These are phyloP conservation scores for Carduelis carduelis DNA, from an alignment of 2,797 vertebrate genomes.

Conservation along the genomic window DNA sequence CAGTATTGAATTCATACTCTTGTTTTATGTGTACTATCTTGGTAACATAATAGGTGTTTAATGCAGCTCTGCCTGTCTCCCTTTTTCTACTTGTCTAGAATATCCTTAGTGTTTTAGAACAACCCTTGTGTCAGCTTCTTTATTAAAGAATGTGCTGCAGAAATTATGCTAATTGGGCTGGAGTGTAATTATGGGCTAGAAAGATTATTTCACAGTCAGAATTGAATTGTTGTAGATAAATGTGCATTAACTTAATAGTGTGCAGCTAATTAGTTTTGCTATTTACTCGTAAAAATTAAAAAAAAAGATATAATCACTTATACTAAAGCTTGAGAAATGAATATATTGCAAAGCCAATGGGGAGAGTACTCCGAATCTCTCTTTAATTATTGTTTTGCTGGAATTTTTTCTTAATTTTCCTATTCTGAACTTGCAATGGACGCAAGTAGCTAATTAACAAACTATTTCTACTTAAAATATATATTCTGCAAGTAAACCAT, in stretches of 20 bases:
- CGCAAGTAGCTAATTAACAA: conserved; percentile 44
- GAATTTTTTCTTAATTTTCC: neutral
- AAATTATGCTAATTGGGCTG: conserved; percentile 77
- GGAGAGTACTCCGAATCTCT: neutral
- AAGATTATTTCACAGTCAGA: conserved; percentile 78
- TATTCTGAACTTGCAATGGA: conserved; percentile 21
- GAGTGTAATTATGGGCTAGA: conserved; percentile 78
- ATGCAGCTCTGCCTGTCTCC: neutral
- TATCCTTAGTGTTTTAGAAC: conserved; percentile 60
- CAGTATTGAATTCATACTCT: neutral
- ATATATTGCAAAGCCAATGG: neutral
- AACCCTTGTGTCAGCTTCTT: conserved; percentile 65
- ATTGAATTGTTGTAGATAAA: conserved; percentile 81
- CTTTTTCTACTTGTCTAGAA: conserved; percentile 30
- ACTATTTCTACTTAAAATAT: conserved; percentile 14
- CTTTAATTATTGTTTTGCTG: conserved; percentile 33
- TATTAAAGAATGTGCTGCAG: conserved; percentile 70
- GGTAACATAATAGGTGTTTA: neutral
- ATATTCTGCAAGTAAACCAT: neutral
- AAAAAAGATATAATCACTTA: conserved; percentile 60
- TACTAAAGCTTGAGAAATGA: conserved; percentile 6
- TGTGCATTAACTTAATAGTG: conserved; percentile 79
- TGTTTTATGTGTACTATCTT: neutral
- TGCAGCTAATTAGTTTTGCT: conserved; percentile 76
- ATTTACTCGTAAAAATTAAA: conserved; percentile 67